phyloP scores from a whole-genome alignment of 2,113 vertebrate species.

The Myocastor coypus region DNA sequence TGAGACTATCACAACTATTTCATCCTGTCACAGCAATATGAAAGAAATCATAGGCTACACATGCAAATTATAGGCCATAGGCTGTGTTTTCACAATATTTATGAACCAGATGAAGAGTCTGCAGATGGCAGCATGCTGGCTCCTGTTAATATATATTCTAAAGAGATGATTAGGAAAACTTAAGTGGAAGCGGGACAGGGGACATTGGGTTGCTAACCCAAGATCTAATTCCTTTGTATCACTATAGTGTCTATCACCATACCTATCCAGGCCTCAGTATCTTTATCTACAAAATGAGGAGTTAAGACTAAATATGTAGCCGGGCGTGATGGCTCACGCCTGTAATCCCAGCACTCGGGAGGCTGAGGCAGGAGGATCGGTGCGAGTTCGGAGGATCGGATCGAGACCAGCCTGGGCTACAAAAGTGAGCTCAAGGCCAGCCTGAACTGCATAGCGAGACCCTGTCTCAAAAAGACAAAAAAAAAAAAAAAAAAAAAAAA shows the following conservation, averaged over 20 bases:
- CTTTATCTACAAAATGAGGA: not conserved
- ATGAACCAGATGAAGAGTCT: not conserved
- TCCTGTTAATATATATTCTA: not conserved
- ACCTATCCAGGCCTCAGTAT: not conserved
- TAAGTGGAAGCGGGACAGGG: not conserved
- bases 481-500: too few relatives aligned
- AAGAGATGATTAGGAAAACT: not conserved
- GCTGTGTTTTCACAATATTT: not conserved
- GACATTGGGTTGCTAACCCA: not conserved
- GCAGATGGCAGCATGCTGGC: not conserved
- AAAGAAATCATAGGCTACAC: not conserved
- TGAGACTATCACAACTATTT: not conserved
- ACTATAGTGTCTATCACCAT: not conserved
- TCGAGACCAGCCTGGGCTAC: too few relatives aligned
- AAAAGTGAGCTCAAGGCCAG: too few relatives aligned
- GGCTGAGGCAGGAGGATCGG: too few relatives aligned
- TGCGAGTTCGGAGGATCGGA: too few relatives aligned
- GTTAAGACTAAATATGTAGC: not conserved
- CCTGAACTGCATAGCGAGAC: too few relatives aligned
- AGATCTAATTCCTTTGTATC: not conserved
- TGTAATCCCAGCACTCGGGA: too few relatives aligned
- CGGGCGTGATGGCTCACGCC: too few relatives aligned
- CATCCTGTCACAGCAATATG: not conserved
- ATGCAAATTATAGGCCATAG: not conserved
- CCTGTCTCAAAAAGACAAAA: too few relatives aligned